Conservation (phyloP, 2,797 vertebrate genomes). For the Crocidura indochinensis region DNA sequence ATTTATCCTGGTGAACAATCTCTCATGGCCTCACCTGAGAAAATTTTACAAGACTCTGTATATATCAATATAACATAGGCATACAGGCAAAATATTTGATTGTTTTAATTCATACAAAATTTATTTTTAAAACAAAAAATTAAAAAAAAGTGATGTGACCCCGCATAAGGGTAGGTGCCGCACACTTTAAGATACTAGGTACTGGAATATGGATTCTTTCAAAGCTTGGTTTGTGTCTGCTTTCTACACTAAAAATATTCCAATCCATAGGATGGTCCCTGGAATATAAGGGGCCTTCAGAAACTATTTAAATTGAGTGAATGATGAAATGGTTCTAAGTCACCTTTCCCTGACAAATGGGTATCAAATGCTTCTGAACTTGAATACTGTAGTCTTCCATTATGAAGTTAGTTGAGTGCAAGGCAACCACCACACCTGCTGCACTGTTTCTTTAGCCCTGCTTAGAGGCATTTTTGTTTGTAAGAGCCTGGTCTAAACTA, state of each 20-base stretch:
- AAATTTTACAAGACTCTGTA: too few relatives aligned
- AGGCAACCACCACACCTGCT: conserved; percentile 27
- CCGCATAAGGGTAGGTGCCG: too few relatives aligned
- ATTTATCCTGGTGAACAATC: too few relatives aligned
- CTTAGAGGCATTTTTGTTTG: too few relatives aligned
- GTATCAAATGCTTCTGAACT: neutral
- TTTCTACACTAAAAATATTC: neutral
- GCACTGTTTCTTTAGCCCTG: too few relatives aligned
- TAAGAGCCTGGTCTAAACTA: neutral
- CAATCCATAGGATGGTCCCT: neutral
- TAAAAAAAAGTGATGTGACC: too few relatives aligned
- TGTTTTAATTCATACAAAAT: too few relatives aligned
- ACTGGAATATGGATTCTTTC: neutral
- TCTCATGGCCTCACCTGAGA: too few relatives aligned
- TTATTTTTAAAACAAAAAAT: too few relatives aligned
- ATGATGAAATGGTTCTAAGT: neutral
- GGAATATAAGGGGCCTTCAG: neutral
- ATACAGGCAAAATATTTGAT: too few relatives aligned
- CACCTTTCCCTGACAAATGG: neutral
- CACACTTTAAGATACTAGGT: too few relatives aligned
- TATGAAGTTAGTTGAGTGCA: conserved; percentile 39
- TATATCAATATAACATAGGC: too few relatives aligned
- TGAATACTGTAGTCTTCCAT: neutral
- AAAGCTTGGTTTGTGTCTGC: neutral
- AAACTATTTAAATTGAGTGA: neutral